Evolutionary conservation across 2,888 invertebrate species (phyloP), one percentile per base, ranked within the genome.

Genomic region (Leucoma salicis): DNA sequence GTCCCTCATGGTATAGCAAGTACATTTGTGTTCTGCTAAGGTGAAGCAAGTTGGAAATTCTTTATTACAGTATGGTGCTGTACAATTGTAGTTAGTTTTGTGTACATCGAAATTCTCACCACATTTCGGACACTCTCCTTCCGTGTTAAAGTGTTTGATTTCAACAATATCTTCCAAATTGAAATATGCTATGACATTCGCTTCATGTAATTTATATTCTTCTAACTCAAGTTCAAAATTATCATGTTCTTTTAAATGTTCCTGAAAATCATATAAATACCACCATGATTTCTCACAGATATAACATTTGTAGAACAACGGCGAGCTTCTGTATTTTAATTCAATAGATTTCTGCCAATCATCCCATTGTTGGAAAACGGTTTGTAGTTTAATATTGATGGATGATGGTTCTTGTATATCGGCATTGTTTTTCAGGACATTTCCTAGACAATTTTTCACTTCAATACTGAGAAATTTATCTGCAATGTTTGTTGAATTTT

Each of bases 251-350:
- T 27, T 16, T 0, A 80, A 21, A 29, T 84, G 83, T 0, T 69
- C 53, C 0, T 47, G 35, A 18, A 83, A 82, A 0, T 68, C 67
- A 0, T 46, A 15, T 0, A 76, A 40, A 6, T 67, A 43, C 82
- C 82, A 84, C 73, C 75, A 84, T 0, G 74, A 72, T 0, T 34
- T 12, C 0, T 43, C 11, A 24, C 84, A 84, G 0, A 74, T 44
- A 3, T 73, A 74, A 15, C 84, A 84, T 49, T 81, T 81, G 36
- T 80, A 83, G 11, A 68, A 63, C 0, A 74, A 11, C 0, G 79
- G 78, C 0, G 37, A 13, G 0, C 66, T 70, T 21, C 66, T n/a
- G 5, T 6, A 18, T 6, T 36, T 40, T 0, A 3, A 0, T 6
- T 10, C 3, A 0, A 36, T 10, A 3, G 27, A 12, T 15, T 33